phyloP scores from a whole-genome alignment of 2,113 vertebrate genomes.

The Lampris megalopsis region DNA sequence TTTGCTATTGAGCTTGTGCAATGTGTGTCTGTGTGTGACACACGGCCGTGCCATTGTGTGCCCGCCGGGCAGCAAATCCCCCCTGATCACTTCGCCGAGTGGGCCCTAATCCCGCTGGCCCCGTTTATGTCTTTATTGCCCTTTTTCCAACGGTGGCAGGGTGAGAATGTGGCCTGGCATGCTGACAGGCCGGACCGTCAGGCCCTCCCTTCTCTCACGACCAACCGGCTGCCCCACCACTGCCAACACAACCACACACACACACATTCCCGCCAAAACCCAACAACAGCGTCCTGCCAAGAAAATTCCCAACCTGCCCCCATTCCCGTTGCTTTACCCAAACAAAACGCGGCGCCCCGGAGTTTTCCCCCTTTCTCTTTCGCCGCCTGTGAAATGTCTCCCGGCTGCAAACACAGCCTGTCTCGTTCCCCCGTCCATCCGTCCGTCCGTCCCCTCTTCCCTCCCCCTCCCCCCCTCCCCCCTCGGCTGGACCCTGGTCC shows the following conservation, averaged over 20 bases:
- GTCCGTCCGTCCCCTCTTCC: background rate
- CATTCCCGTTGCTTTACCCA: conserved; percentile 35
- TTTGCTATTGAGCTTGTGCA: conserved; percentile 68
- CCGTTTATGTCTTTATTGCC: conserved; percentile 78
- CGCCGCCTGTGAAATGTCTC: background rate
- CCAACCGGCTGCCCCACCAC: background rate
- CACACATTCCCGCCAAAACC: conserved; percentile 55
- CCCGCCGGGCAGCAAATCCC: conserved; percentile 77
- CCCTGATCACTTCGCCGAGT: conserved; percentile 77
- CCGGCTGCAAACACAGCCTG: conserved; percentile 14
- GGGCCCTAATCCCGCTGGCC: conserved; percentile 75
- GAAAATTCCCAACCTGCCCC: conserved; percentile 39
- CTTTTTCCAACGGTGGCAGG: conserved; percentile 60
- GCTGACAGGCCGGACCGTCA: conserved; percentile 64
- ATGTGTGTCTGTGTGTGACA: conserved; percentile 67
- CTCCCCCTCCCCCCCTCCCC: conserved; percentile 15
- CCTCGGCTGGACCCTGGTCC: conserved; percentile 26
- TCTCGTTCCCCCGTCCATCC: conserved; percentile 4
- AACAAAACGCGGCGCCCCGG: conserved; percentile 35
- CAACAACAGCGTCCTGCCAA: background rate
- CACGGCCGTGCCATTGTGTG: conserved; percentile 74
- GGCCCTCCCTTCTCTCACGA: conserved; percentile 33
- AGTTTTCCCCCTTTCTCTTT: conserved; percentile 25
- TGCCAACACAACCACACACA: conserved; percentile 22
- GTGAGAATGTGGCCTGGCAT: conserved; percentile 75